phyloP scores from a whole-genome alignment of 1,140 invertebrate genomes.

The Drosophila novamexicana region DNA sequence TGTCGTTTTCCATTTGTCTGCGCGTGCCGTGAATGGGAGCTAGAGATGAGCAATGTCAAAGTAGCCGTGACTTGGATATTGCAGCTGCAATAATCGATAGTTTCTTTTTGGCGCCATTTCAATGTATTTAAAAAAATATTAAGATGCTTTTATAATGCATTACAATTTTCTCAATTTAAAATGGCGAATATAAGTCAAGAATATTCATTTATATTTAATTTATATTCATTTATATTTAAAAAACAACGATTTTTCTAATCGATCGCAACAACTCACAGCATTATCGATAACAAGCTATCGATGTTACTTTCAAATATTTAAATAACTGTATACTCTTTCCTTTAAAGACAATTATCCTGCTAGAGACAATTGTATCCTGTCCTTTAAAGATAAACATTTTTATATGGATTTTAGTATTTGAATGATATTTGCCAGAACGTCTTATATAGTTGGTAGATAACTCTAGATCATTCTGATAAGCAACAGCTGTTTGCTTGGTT shows the following conservation, averaged over 20 bases:
- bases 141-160: too few relatives aligned
- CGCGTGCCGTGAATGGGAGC: conserved; percentile 1
- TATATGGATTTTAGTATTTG: too few relatives aligned
- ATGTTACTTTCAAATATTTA: neutral
- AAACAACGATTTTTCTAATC: too few relatives aligned
- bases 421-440: too few relatives aligned
- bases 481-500: conserved; percentile 18
- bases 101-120: neutral
- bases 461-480: conserved; percentile 42
- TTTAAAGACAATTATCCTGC: too few relatives aligned
- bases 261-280: neutral
- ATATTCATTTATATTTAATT: too few relatives aligned
- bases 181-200: too few relatives aligned
- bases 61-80: neutral
- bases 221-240: too few relatives aligned
- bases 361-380: too few relatives aligned
- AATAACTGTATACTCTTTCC: too few relatives aligned
- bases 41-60: conserved; percentile 13
- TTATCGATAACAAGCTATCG: neutral
- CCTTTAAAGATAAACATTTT: too few relatives aligned
- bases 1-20: conserved; percentile 25
- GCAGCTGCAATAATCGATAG: conserved; percentile 9
- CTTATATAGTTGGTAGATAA: neutral
- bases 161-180: too few relatives aligned
- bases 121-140: neutral